phyloP scores from a whole-genome alignment of 2,113 vertebrate genomes.

The Butorides virescens region DNA sequence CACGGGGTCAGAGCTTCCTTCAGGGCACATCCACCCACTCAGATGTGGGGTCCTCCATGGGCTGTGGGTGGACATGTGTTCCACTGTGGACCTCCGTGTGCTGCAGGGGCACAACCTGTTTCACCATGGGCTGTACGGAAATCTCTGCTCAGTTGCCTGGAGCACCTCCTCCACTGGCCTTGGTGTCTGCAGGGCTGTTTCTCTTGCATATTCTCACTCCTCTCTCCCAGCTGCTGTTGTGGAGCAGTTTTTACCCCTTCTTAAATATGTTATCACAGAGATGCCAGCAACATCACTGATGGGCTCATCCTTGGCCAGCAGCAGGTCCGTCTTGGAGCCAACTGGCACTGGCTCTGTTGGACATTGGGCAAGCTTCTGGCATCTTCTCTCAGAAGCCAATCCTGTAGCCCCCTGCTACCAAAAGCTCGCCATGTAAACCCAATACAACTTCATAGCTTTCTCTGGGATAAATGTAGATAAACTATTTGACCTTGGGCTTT shows the following conservation, averaged over 20 bases:
- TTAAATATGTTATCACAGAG: background rate
- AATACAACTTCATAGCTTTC: background rate
- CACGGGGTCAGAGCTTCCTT: background rate
- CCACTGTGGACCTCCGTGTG: too few species aligned
- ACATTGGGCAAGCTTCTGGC: too few species aligned
- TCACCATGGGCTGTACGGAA: too few species aligned
- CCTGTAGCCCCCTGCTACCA: background rate
- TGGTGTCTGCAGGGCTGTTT: background rate
- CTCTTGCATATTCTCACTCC: background rate
- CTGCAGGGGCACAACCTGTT: too few species aligned
- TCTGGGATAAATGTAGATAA: background rate
- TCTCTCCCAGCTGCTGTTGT: background rate
- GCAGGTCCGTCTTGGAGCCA: too few species aligned
- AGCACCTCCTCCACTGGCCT: too few species aligned
- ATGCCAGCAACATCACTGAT: background rate
- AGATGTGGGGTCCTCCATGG: background rate
- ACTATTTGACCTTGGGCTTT: background rate
- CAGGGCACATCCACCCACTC: background rate
- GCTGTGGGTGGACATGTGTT: background rate
- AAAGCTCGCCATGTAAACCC: background rate
- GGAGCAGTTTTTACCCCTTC: background rate
- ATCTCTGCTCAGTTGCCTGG: too few species aligned
- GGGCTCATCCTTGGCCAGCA: too few species aligned
- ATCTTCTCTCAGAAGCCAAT: too few species aligned
- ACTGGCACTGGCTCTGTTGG: too few species aligned